These are phyloP conservation scores for Scotopteryx bipunctaria DNA, from an alignment of 2,888 invertebrate genomes.

Conservation along the genomic window DNA sequence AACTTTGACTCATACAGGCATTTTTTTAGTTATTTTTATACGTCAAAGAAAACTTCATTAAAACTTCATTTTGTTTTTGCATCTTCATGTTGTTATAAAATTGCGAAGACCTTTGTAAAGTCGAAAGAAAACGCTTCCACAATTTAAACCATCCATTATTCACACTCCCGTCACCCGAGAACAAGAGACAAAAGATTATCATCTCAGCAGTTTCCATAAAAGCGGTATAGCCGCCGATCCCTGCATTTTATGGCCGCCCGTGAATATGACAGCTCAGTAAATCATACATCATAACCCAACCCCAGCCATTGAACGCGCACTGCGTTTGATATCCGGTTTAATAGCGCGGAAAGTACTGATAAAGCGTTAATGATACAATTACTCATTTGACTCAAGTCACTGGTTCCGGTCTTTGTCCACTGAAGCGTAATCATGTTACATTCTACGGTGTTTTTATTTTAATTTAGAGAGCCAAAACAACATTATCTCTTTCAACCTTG, in stretches of 20 bases:
- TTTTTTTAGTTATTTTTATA: too few species aligned
- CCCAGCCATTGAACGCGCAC: slow-evolving; percentile 40
- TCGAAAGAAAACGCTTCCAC: slow-evolving; percentile 26
- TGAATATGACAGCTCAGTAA: slow-evolving; percentile 46
- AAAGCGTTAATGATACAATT: slow-evolving; percentile 39
- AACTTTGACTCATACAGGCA: too few species aligned
- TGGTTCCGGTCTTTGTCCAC: slow-evolving; percentile 31
- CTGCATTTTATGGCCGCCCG: slow-evolving; percentile 53
- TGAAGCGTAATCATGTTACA: slow-evolving; percentile 29
- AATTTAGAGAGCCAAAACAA: neutral
- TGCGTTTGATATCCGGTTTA: slow-evolving; percentile 57
- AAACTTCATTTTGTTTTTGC: neutral
- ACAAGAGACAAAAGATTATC: slow-evolving; percentile 50
- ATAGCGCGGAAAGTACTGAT: slow-evolving; percentile 50
- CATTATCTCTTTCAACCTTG: neutral
- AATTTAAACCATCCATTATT: slow-evolving; percentile 39
- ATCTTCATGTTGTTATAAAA: neutral
- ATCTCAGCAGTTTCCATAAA: slow-evolving; percentile 49
- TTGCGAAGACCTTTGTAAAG: slow-evolving; percentile 1
- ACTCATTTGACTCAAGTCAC: slow-evolving; percentile 37
- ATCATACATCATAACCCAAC: slow-evolving; percentile 46
- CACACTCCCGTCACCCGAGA: slow-evolving; percentile 42
- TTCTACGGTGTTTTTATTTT: slow-evolving; percentile 30
- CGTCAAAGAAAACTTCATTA: too few species aligned
- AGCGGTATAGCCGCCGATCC: slow-evolving; percentile 40